Evolutionary conservation across 1,140 invertebrate species (phyloP).

Genomic region (Bombus vancouverensis): DNA sequence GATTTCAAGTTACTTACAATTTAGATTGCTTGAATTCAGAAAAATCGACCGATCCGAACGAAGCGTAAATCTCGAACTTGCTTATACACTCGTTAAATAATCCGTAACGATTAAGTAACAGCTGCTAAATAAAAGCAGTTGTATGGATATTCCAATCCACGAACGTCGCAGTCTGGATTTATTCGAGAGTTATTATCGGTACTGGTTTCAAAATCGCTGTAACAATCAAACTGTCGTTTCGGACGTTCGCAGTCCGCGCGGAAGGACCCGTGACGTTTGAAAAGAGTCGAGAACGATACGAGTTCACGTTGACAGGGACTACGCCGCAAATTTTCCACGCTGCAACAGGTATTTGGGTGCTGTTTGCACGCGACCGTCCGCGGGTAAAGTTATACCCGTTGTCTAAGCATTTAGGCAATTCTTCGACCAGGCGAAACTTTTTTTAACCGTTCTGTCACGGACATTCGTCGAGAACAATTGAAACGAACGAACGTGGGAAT

Average conservation of each 20-base stretch:
- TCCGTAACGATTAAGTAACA: no score
- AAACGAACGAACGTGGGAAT: not conserved
- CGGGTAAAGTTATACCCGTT: conserved; percentile 7
- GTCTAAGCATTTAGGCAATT: not conserved
- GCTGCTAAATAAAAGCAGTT: no score
- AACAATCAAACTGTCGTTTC: not conserved
- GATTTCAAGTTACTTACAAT: not conserved
- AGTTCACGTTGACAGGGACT: not conserved
- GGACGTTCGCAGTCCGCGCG: no score
- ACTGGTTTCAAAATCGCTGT: not conserved
- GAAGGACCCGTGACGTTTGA: not conserved
- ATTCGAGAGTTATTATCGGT: not conserved
- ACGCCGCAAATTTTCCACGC: conserved; percentile 1
- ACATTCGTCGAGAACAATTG: not conserved
- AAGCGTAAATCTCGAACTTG: not conserved
- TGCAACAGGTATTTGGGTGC: conserved; percentile 45
- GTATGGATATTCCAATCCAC: not conserved
- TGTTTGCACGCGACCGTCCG: not conserved
- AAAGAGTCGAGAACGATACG: not conserved
- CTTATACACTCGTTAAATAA: not conserved
- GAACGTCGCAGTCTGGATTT: not conserved
- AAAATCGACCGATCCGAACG: not conserved
- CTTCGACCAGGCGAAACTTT: not conserved
- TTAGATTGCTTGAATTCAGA: not conserved
- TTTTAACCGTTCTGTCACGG: not conserved